Evolutionary conservation across 2,797 vertebrate genomes (phyloP).

Genomic region (Cottoperca gobio): DNA sequence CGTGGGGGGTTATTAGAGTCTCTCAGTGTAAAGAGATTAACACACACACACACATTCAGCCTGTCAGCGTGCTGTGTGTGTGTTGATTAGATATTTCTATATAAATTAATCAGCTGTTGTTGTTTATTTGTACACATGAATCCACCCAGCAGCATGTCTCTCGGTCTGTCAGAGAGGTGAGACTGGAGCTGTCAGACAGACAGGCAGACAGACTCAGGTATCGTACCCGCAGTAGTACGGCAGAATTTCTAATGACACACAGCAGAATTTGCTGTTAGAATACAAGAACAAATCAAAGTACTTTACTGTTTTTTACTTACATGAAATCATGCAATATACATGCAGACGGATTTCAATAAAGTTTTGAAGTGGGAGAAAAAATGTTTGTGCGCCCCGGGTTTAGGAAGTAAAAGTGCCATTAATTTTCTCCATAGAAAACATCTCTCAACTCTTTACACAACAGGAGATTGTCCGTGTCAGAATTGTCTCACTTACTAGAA

Average conservation of each 20-base stretch:
- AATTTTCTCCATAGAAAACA: too few species aligned
- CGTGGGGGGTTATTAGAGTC: slow-evolving; percentile 79
- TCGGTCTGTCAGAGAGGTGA: slow-evolving; percentile 10
- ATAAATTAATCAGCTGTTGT: slow-evolving; percentile 72
- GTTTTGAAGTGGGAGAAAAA: neutral
- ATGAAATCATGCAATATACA: neutral
- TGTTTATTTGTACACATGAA: slow-evolving; percentile 66
- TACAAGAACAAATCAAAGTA: slow-evolving; percentile 14
- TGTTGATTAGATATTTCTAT: slow-evolving; percentile 70
- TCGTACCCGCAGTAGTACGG: neutral
- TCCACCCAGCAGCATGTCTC: slow-evolving; percentile 26
- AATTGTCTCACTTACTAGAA: too few species aligned
- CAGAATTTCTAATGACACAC: neutral
- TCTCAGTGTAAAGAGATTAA: slow-evolving; percentile 80
- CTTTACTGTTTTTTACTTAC: neutral
- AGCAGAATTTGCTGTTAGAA: neutral
- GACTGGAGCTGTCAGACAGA: slow-evolving; percentile 15
- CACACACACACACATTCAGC: slow-evolving; percentile 35
- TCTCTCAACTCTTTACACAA: too few species aligned
- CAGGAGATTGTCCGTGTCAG: too few species aligned
- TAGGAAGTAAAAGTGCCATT: too few species aligned
- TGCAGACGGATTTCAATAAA: neutral
- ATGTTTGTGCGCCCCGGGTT: too few species aligned
- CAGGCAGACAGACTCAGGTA: neutral
- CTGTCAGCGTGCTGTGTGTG: slow-evolving; percentile 57